These are phyloP conservation scores for Chloromyia formosa DNA, from an alignment of 2,888 invertebrate genomes.

Conservation along the genomic window DNA sequence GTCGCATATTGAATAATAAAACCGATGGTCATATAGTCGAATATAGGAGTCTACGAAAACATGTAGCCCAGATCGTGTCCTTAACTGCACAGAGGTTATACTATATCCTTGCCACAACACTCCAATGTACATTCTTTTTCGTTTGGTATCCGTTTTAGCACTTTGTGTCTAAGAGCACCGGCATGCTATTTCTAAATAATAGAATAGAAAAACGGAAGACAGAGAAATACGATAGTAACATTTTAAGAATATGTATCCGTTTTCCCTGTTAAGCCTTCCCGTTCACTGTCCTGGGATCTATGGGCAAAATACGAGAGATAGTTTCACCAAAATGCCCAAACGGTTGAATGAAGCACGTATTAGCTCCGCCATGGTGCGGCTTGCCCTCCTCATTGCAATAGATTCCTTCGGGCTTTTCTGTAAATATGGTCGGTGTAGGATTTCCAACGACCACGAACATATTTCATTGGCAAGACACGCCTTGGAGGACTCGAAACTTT, in stretches of 20 bases:
- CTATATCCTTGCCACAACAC: not conserved
- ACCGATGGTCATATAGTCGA: conserved; percentile 2
- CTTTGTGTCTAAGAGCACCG: conserved; percentile 30
- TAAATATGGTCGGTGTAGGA: conserved; percentile 15
- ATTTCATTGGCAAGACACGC: conserved; percentile 8
- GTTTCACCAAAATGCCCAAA: conserved; percentile 10
- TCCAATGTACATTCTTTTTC: conserved; percentile 16
- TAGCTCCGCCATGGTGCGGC: not conserved
- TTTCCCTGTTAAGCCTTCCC: conserved; percentile 15
- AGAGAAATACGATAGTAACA: conserved; percentile 23
- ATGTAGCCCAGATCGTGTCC: conserved; percentile 25
- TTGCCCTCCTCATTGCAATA: conserved; percentile 1
- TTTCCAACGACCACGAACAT: conserved; percentile 11
- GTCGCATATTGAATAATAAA: conserved; percentile 39
- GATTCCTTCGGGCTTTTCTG: conserved; percentile 5
- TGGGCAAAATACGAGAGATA: conserved; percentile 24
- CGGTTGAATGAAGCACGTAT: conserved; percentile 4
- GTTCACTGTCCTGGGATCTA: not conserved
- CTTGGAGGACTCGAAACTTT: not conserved
- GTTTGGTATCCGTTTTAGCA: conserved; percentile 11
- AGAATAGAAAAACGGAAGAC: conserved; percentile 24
- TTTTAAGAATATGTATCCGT: conserved; percentile 28
- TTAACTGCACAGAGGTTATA: conserved; percentile 13
- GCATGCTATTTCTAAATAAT: conserved; percentile 36
- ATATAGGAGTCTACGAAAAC: conserved; percentile 1